Conservation (phyloP, 1,140 invertebrate species). For the Luehdorfia chinensis region DNA sequence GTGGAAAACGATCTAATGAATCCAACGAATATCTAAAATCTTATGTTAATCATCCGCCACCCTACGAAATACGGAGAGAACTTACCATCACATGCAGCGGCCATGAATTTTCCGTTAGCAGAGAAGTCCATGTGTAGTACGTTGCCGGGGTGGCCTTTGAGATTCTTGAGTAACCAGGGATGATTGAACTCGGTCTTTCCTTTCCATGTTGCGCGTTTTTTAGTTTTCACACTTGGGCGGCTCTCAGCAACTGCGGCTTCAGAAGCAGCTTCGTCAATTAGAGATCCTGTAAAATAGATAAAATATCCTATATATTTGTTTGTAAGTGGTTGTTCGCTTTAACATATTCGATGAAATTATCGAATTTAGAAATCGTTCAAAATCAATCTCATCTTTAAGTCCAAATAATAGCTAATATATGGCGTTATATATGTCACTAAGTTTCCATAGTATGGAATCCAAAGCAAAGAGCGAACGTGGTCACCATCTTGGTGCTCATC, state of each 20-base stretch:
- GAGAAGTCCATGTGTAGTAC: constrained; percentile 89
- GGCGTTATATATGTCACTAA: no score
- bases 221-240: constrained; percentile 43
- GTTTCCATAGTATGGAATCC: no score
- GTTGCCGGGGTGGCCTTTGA: constrained; percentile 87
- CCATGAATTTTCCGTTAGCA: constrained; percentile 89
- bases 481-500: no score
- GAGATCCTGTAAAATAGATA: constrained; percentile 31
- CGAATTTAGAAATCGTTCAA: background rate
- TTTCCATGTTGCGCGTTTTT: constrained; percentile 59
- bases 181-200: constrained; percentile 77
- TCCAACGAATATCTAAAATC: background rate
- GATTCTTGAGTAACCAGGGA: constrained; percentile 85
- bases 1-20: constrained; percentile 5
- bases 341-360: background rate
- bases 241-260: constrained; percentile 35
- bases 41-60: constrained; percentile 15
- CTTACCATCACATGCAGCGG: constrained; percentile 89
- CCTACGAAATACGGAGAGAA: constrained; percentile 26
- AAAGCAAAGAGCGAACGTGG: no score
- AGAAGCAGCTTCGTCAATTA: constrained; percentile 30
- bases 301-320: background rate
- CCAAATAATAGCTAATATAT: no score
- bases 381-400: background rate
- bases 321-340: background rate